These are phyloP conservation scores for Pristionchus pacificus DNA, from an alignment of 1,140 invertebrate species.

Conservation along the genomic window DNA sequence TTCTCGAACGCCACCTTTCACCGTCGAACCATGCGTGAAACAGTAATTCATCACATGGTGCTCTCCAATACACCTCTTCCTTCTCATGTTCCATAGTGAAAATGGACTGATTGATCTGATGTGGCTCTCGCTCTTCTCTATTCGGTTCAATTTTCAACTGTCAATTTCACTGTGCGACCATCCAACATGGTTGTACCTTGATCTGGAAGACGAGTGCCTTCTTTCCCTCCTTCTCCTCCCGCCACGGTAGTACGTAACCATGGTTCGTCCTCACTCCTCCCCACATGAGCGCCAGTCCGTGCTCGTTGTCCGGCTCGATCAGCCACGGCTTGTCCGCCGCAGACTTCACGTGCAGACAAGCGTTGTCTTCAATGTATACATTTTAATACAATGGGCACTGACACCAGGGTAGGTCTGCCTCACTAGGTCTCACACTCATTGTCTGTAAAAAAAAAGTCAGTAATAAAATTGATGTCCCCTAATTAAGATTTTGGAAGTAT, in stretches of 20 bases:
- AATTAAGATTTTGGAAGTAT: too few relatives aligned
- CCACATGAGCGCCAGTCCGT: conserved; percentile 38
- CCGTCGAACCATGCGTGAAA: too few relatives aligned
- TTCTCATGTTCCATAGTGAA: too few relatives aligned
- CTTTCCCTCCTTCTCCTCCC: conserved; percentile 4
- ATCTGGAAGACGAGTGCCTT: conserved; percentile 25
- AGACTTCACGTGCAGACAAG: conserved; percentile 33
- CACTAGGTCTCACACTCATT: too few relatives aligned
- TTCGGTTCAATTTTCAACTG: background rate
- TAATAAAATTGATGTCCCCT: too few relatives aligned
- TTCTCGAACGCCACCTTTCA: too few relatives aligned
- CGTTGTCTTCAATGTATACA: conserved; percentile 25
- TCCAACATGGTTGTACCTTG: conserved; percentile 2
- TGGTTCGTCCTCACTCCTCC: conserved; percentile 35
- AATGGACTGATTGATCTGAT: conserved; percentile 1
- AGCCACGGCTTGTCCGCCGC: conserved; percentile 20
- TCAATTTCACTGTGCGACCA: background rate
- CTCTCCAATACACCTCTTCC: too few relatives aligned
- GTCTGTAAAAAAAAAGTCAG: too few relatives aligned
- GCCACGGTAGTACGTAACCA: conserved; percentile 22
- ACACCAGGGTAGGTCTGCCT: too few relatives aligned
- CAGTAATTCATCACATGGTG: too few relatives aligned
- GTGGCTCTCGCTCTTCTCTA: background rate
- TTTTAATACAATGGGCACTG: too few relatives aligned
- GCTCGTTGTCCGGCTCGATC: conserved; percentile 34